Conservation (phyloP, 2,888 invertebrate species). For the Adelphocoris suturalis region DNA sequence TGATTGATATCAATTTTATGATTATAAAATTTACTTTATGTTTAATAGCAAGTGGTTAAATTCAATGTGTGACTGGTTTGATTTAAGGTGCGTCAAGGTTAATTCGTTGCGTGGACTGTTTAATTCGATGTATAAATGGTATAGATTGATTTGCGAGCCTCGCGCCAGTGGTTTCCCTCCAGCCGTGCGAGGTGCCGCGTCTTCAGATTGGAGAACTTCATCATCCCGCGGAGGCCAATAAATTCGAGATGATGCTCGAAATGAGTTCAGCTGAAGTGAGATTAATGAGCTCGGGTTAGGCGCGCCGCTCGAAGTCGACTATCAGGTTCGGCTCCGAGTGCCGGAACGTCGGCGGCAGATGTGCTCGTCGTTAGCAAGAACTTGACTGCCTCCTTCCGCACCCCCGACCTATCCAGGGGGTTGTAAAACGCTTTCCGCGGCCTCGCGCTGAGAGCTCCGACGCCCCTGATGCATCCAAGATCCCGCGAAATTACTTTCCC, state of each 20-base stretch:
- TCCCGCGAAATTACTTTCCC: background rate
- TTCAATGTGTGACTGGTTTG: too few species aligned
- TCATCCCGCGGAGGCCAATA: constrained; percentile 8
- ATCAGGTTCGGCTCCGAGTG: background rate
- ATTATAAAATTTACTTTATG: too few species aligned
- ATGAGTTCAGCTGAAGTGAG: constrained; percentile 12
- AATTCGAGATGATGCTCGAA: background rate
- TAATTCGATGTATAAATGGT: too few species aligned
- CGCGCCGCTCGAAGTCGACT: background rate
- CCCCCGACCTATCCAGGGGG: too few species aligned
- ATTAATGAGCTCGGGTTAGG: constrained; percentile 1
- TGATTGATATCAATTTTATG: too few species aligned
- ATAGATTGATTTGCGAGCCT: too few species aligned
- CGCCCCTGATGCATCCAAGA: background rate
- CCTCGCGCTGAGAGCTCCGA: background rate
- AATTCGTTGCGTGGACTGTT: too few species aligned
- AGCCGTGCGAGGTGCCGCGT: background rate
- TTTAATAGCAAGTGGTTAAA: too few species aligned
- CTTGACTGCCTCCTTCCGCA: background rate
- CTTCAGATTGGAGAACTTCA: constrained; percentile 20
- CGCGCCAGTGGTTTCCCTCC: background rate
- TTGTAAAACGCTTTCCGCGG: background rate
- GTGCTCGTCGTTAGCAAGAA: background rate
- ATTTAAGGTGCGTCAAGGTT: too few species aligned
- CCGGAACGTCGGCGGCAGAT: background rate